Conservation (phyloP, 2,113 vertebrate genomes). For the Oryzias celebensis region DNA sequence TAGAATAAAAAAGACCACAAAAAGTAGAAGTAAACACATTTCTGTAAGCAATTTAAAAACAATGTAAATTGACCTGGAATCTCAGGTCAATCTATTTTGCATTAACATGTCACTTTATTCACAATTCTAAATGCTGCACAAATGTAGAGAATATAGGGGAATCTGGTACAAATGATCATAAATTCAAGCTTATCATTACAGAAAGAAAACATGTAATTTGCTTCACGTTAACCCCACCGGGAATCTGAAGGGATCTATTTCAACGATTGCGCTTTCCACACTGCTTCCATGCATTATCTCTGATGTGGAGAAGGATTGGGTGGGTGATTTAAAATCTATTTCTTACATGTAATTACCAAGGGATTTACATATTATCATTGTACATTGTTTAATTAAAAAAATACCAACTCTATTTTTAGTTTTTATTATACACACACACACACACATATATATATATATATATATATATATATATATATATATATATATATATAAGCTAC, state of each 20-base stretch:
- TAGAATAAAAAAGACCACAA: neutral
- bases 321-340: neutral
- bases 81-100: neutral
- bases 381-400: neutral
- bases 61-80: neutral
- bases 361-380: neutral
- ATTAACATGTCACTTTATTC: constrained; percentile 3
- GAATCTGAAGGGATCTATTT: neutral
- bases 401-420: neutral
- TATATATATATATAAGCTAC: neutral
- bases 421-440: neutral
- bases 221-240: neutral
- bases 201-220: neutral
- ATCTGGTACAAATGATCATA: constrained; percentile 6
- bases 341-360: neutral
- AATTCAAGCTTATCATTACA: neutral
- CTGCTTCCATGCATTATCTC: neutral
- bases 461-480: neutral
- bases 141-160: neutral
- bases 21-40: constrained; percentile 4
- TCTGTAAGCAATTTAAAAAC: neutral
- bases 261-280: neutral
- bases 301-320: neutral
- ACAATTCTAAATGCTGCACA: constrained; percentile 1
- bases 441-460: too few relatives aligned